Evolutionary conservation across 2,888 invertebrate genomes (phyloP), one percentile per base, ranked within the genome.

Genomic region (Drosophila colorata): DNA sequence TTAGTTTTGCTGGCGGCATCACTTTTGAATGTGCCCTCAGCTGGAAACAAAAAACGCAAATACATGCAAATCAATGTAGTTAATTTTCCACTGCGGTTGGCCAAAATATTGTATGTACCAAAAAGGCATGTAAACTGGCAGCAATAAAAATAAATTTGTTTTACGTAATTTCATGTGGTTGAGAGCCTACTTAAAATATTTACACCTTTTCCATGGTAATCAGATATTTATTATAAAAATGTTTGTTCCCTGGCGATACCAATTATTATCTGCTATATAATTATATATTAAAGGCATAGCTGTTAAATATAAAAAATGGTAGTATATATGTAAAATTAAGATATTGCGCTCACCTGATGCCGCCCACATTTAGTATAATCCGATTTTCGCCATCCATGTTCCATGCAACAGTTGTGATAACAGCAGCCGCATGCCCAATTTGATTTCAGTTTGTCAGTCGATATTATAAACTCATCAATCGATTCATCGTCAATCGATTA

Each of bases 291-390:
- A 33, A n/a, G n/a, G n/a, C n/a, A n/a, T n/a, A n/a, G n/a, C n/a
- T n/a, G n/a, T n/a, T n/a, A n/a, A 20, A 33, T 53, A 20, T 3
- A 20, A 6, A 8, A 4, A 6, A 40, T 13, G 20, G 14, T 1
- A 18, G 3, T 16, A 38, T 25, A 37, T 44, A 0, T n/a, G n/a
- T n/a, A 13, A n/a, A 28, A 13, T 44, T 8, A 14, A 44, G 18
- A 23, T 13, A 41, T 51, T 37, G 31, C 14, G 70, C 92, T 90
- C 80, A 96, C 93, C 97, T 95, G 92, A 98, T 97, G 74, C 98
- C 98, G 77, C 98, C 98, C 91, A 98, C 97, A 93, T 98, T 98
- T 91, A 98, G 94, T 92, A 98, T 97, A 90, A 98, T 97, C 91
- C 98, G 95, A 93, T 98, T 97, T 94, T 98, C 98, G 80, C 97